A percentile compares a stretch with the other conserved stretches of the same genome.
phyloP scores from a whole-genome alignment of 2,113 vertebrate species.

The Tringa solitaria region DNA sequence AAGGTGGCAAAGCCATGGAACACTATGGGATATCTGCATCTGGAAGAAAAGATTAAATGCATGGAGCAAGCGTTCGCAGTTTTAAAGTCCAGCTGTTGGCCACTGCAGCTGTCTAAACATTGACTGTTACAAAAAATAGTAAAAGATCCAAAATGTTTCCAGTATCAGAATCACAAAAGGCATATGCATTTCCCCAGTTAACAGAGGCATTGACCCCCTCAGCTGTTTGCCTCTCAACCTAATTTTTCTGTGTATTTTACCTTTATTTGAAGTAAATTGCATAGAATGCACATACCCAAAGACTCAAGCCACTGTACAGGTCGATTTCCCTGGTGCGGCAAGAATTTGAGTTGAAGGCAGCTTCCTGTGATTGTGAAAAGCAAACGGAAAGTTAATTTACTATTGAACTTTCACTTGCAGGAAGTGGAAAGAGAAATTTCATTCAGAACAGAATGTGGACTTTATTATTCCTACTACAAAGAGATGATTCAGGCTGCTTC shows the following conservation, averaged over 20 bases:
- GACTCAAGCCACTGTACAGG: background rate
- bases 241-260: background rate
- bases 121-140: background rate
- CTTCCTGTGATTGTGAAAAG: background rate
- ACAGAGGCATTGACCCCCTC: background rate
- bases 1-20: background rate
- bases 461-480: conserved; percentile 99
- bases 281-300: background rate
- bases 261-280: background rate
- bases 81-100: background rate
- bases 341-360: background rate
- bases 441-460: conserved; percentile 95
- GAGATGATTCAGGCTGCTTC: conserved; percentile 92
- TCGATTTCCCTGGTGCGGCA: background rate
- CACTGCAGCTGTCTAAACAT: background rate
- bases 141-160: background rate
- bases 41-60: background rate
- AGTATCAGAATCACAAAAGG: background rate
- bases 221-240: background rate
- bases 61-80: background rate
- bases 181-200: background rate
- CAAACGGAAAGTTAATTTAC: background rate
- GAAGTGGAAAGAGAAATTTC: conserved; percentile 98
- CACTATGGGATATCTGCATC: background rate
- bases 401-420: conserved; percentile 73